phyloP scores from a whole-genome alignment of 2,888 invertebrate genomes.

The Ptilodon capucinus region DNA sequence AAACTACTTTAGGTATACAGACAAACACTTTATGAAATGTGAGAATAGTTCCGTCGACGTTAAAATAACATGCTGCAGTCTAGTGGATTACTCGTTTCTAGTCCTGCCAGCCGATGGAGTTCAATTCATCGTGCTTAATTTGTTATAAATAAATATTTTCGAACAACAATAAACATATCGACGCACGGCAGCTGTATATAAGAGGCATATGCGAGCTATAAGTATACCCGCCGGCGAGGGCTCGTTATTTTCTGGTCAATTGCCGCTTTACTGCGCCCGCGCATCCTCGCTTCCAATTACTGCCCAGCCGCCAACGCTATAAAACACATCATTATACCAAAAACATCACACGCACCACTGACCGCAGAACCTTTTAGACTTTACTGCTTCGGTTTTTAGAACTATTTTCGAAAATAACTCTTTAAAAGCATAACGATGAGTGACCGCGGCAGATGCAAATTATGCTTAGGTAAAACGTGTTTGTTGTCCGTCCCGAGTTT shows the following conservation, averaged over 20 bases:
- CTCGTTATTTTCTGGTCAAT: slow-evolving; percentile 83
- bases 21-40: no score
- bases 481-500: slow-evolving; percentile 75
- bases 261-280: slow-evolving; percentile 80
- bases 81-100: not conserved
- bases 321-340: slow-evolving; percentile 45
- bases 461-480: slow-evolving; percentile 81
- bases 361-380: slow-evolving; percentile 17
- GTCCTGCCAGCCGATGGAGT: slow-evolving; percentile 4
- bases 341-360: slow-evolving; percentile 38
- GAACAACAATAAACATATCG: slow-evolving; percentile 54
- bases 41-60: not conserved
- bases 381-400: slow-evolving; percentile 10
- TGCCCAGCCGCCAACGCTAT: slow-evolving; percentile 77
- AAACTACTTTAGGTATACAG: no score
- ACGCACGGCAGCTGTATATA: slow-evolving; percentile 72
- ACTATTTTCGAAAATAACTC: slow-evolving; percentile 9
- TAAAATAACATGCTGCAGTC: not conserved
- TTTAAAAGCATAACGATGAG: slow-evolving; percentile 16
- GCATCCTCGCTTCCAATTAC: slow-evolving; percentile 82
- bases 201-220: slow-evolving; percentile 57
- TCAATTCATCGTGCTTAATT: slow-evolving; percentile 33
- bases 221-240: slow-evolving; percentile 56
- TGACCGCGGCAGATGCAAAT: slow-evolving; percentile 65
- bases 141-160: slow-evolving; percentile 53